These are phyloP conservation scores for Aphelocoma californica DNA, from an alignment of 2,797 vertebrate species.

Conservation along the genomic window DNA sequence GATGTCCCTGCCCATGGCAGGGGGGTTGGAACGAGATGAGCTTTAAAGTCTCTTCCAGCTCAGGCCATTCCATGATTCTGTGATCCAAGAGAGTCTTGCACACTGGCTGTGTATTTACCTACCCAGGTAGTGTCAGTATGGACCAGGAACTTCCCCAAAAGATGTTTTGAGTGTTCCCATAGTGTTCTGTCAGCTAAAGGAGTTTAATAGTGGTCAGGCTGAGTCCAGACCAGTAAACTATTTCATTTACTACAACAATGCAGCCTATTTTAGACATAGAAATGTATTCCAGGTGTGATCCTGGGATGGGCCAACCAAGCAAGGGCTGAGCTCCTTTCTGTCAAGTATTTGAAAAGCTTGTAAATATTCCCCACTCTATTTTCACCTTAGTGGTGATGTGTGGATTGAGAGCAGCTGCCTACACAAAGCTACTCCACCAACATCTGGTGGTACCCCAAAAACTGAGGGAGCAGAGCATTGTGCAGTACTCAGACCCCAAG, in stretches of 20 bases:
- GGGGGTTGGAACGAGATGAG: neutral
- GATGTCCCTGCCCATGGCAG: neutral
- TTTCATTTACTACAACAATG: accelerated
- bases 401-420: neutral
- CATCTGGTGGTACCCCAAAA: neutral
- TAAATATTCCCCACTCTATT: neutral
- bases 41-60: neutral
- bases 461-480: neutral
- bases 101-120: neutral
- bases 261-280: accelerated
- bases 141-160: neutral
- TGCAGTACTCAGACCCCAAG: neutral
- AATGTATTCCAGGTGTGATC: neutral
- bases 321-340: neutral
- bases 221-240: neutral
- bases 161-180: neutral
- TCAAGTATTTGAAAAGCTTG: neutral
- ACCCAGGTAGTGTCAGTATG: accelerated
- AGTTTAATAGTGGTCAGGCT: neutral
- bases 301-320: neutral
- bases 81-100: neutral
- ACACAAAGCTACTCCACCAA: neutral
- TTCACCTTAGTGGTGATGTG: neutral
- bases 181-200: neutral
- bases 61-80: neutral